Evolutionary conservation across 2,113 vertebrate species (phyloP), one percentile per base, ranked within the genome.

Genomic region (Megaceryle maxima): DNA sequence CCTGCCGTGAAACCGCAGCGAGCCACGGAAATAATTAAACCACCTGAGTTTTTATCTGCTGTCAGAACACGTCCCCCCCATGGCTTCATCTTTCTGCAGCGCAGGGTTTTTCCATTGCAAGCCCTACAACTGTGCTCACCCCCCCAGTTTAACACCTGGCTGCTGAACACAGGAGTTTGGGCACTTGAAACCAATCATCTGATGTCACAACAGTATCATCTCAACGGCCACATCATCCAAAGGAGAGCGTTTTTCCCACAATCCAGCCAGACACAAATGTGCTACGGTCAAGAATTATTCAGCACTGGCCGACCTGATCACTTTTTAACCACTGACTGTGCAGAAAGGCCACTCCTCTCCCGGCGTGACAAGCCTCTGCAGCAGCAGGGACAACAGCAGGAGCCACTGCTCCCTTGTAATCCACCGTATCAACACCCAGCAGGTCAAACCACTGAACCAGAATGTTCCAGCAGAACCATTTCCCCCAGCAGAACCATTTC

Each of bases 161-260:
- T 16, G 31, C 41, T 12, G 19, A 50, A 13, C 63, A 5, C 31
- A 8, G 68, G 8, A 5, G 7, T 1, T 0, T 3, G 24, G n/a
- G 24, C 10, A 2, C 53, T 11, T 3, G 9, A 35, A 6, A 26
- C 8, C 24, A 13, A 22, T 1, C 29, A 2, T 1, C 15, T 0
- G 8, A 4, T 1, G 56, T 6, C 73, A 3, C 1, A 25, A 1
- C 0, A 21, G 67, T 44, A 39, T 19, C 37, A 28, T 7, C 39
- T 2, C 2, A 11, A 6, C 1, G 5, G 51, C 50, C 7, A 1
- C 1, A 3, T 6, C 70, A 14, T 0, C 79, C 24, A 1, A 35
- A 24, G 39, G 39, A 72, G 31, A 46, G 44, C 4, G 0, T 2
- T 2, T 48, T 10, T 43, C 72, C 72, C 67, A 15, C 53, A 35